These are phyloP conservation scores for Cinclus mexicanus DNA, from an alignment of 2,113 vertebrate species.

Conservation along the genomic window DNA sequence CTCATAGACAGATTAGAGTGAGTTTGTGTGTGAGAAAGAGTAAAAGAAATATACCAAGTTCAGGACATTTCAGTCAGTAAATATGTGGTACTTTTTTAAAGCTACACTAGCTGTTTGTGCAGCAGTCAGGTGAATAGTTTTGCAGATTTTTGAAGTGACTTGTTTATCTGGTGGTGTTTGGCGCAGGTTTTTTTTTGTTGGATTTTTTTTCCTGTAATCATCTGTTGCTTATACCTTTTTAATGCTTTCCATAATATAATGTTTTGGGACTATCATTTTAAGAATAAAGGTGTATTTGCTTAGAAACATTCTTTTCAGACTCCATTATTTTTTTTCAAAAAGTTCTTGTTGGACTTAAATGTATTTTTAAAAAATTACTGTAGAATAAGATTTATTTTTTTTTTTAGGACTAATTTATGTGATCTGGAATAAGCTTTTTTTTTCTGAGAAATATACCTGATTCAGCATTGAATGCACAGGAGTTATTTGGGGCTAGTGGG, in stretches of 20 bases:
- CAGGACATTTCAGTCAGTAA: not conserved
- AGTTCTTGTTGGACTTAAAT: not conserved
- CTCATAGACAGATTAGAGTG: not conserved
- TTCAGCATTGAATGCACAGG: slow-evolving; percentile 10
- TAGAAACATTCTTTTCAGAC: not conserved
- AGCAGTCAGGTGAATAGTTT: not conserved
- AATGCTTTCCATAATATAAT: not conserved
- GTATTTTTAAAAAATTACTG: not conserved
- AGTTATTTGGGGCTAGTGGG: slow-evolving; percentile 24
- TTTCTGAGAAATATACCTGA: slow-evolving; percentile 24
- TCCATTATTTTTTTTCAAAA: not conserved
- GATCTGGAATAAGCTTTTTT: slow-evolving; percentile 17
- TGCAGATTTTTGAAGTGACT: not conserved
- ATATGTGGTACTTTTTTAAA: not conserved
- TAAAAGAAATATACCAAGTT: not conserved
- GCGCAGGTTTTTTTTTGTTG: not conserved
- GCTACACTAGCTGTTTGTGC: not conserved
- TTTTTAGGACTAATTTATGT: not conserved
- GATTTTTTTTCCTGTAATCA: not conserved
- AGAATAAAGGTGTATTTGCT: not conserved
- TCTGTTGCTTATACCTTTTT: slow-evolving; percentile 6
- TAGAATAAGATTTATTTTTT: not conserved
- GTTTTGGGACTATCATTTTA: not conserved
- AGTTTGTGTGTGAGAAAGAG: not conserved
- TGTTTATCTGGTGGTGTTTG: not conserved